Evolutionary conservation across 1,140 invertebrate species (phyloP).

Genomic region (Heterodera carotae): DNA sequence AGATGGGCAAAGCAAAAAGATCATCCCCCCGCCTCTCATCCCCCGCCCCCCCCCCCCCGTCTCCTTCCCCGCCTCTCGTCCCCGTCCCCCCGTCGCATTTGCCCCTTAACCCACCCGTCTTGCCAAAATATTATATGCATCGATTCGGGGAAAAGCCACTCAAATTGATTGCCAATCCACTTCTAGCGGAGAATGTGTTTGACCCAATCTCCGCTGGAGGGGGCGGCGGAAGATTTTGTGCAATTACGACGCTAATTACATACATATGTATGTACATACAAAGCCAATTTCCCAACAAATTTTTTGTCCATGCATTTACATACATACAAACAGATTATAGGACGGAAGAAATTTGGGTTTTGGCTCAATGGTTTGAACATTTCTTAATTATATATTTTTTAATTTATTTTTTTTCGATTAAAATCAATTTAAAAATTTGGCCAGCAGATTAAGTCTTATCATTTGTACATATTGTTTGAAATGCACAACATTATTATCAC

Average conservation of each 20-base stretch:
- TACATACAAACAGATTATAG: too few species aligned
- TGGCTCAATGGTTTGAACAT: neutral
- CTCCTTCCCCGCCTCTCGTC: too few species aligned
- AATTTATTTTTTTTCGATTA: too few species aligned
- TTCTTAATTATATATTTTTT: too few species aligned
- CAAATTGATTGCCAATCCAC: constrained; percentile 5
- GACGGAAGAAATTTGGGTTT: neutral
- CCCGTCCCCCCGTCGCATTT: neutral
- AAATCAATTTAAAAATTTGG: too few species aligned
- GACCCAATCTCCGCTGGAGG: neutral
- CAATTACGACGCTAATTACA: constrained; percentile 1
- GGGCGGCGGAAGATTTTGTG: neutral
- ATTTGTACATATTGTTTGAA: too few species aligned
- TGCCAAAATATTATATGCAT: neutral
- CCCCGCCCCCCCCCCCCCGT: too few species aligned
- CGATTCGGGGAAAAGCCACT: constrained; percentile 4
- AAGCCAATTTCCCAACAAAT: neutral
- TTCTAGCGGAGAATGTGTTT: constrained; percentile 1
- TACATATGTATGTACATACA: neutral
- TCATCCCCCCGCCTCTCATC: neutral
- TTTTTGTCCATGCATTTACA: neutral
- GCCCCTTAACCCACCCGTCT: neutral
- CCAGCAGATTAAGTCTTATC: too few species aligned
- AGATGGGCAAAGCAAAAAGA: neutral
- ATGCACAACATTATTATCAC: too few species aligned